phyloP scores from a whole-genome alignment of 2,113 vertebrate genomes.

The Ifrita kowaldi region DNA sequence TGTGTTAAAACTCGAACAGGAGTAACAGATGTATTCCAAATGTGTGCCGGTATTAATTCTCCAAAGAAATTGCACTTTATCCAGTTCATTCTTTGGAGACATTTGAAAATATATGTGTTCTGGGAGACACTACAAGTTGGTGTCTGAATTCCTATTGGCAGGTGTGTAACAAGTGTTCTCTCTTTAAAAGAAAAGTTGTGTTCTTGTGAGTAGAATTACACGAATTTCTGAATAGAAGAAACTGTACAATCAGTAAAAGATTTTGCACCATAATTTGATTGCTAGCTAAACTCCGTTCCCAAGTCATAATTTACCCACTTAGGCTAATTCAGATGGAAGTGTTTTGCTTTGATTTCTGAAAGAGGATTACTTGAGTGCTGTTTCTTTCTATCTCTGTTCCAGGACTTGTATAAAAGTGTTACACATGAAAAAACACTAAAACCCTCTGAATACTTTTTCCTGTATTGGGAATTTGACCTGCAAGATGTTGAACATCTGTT shows the following conservation, averaged over 20 bases:
- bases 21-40: background rate
- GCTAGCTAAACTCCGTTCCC: background rate
- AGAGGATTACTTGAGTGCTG: background rate
- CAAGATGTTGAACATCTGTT: background rate
- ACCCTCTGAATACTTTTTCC: background rate
- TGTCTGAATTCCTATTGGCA: background rate
- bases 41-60: background rate
- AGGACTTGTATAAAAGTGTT: background rate
- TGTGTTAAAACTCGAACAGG: background rate
- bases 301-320: background rate
- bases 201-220: background rate
- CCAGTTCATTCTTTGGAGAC: background rate
- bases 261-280: background rate
- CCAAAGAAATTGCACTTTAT: background rate
- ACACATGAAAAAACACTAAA: background rate
- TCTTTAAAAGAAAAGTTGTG: background rate
- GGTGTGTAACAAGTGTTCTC: background rate
- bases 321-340: background rate
- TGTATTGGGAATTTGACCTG: background rate
- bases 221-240: background rate
- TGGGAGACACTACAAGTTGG: background rate
- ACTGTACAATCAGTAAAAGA: background rate
- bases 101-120: background rate
- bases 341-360: slow-evolving; percentile 2
- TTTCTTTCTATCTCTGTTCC: background rate